Evolutionary conservation across 35 echinoderm and acorn worm species (phyloP).

Genomic region (Lytechinus pictus): DNA sequence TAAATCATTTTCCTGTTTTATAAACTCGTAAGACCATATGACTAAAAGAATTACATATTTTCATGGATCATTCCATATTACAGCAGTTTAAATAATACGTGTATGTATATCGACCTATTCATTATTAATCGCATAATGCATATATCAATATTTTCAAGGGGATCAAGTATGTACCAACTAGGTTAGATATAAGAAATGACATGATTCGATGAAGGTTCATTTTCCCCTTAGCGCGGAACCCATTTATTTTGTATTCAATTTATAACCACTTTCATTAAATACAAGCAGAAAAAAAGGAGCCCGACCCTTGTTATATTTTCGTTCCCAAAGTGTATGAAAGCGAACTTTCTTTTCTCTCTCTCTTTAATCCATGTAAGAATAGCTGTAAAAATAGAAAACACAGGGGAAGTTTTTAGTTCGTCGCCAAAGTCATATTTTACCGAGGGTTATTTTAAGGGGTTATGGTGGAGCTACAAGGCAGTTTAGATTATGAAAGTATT

Average conservation of each 20-base stretch:
- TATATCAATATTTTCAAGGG: no score
- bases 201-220: not conserved
- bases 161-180: no score
- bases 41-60: no score
- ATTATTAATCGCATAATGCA: no score
- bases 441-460: slow-evolving; percentile 47
- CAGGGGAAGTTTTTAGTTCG: slow-evolving; percentile 51
- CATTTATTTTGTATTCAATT: not conserved
- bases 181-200: no score
- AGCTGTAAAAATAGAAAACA: slow-evolving; percentile 29
- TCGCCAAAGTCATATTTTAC: slow-evolving; percentile 47
- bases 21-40: no score
- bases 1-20: no score
- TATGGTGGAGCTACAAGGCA: slow-evolving; percentile 8
- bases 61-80: no score
- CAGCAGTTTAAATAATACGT: no score
- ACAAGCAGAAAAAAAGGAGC: not conserved
- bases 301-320: slow-evolving; percentile 14
- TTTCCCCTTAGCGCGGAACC: slow-evolving; percentile 14
- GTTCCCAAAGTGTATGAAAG: slow-evolving; percentile 26
- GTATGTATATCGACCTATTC: no score
- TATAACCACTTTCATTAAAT: not conserved
- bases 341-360: not conserved
- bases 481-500: slow-evolving; percentile 8
- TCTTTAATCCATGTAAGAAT: slow-evolving; percentile 13